Evolutionary conservation across 2,797 vertebrate species (phyloP), one percentile per base, ranked within the genome.

Genomic region (Alca torda): DNA sequence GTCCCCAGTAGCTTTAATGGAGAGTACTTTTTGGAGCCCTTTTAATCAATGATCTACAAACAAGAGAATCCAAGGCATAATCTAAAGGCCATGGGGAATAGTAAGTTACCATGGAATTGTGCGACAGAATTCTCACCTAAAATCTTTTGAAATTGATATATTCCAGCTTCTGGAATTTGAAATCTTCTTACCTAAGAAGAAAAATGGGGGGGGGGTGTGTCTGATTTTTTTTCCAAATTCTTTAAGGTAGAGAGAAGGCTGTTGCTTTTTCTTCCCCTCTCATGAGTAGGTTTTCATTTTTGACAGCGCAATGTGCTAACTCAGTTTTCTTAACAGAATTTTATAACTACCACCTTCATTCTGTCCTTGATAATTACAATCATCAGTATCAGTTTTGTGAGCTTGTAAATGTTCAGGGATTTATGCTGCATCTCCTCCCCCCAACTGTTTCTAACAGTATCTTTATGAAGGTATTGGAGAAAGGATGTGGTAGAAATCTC

Each of bases 131-230:
- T 90, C 37, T 80, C 57, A 65, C 9, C 43, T 59, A 67, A 72
- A 74, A 56, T 77, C 1, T 64, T 88, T 54, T 43, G 2, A 63
- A 92, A 50, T 37, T 0, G 7, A 46, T 77, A 26, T 43, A 77
- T 74, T 91, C 35, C 23, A 57, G 50, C 17, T 76, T 84, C 43
- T 91, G 31, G 19, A 64, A 76, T 69, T 70, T 37, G 26, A 74
- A 60, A 45, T 85, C 21, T 87, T 5, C 33, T 87, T 74, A 48
- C 8, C 46, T 60, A 37, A 43, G n/a, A 28, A 54, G 14, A 84
- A 46, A 84, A 87, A 13, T 16, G 5, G 3, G 13, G 20, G 3
- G 0, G 13, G 20, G 2, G 0, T 0, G 5, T 16, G 26, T n/a
- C n/a, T 31, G 10, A 3, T 45, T 35, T 45, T 39, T 63, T 31